Conservation (phyloP, 35 echinoderm and acorn worm genomes). For the Stichopus chloronotus region DNA sequence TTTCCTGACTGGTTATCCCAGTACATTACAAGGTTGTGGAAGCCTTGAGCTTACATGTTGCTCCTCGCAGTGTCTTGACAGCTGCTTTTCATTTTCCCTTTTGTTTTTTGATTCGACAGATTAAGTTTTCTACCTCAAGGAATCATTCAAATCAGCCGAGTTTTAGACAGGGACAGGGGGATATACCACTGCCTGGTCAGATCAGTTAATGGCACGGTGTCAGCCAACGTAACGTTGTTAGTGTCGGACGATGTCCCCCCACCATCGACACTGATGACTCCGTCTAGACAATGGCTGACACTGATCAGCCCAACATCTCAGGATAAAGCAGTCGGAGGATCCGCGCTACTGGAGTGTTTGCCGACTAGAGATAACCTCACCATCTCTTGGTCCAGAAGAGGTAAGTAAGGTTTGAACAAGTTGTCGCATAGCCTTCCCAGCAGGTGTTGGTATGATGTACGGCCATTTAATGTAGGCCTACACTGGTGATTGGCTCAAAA, state of each 20-base stretch:
- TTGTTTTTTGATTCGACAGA: neutral
- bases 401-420: too few species aligned
- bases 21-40: too few species aligned
- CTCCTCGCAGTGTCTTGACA: too few species aligned
- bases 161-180: neutral
- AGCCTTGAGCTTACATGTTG: too few species aligned
- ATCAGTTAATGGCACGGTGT: neutral
- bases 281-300: neutral
- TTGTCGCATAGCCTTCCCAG: neutral
- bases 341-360: constrained; percentile 39
- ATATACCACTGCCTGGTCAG: neutral
- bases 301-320: neutral
- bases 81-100: neutral
- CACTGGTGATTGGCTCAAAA: too few species aligned
- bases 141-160: constrained; percentile 33
- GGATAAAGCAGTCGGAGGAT: neutral
- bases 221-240: constrained; percentile 9
- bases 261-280: neutral
- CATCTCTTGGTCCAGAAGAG: constrained; percentile 27
- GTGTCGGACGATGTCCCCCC: neutral
- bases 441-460: too few species aligned
- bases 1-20: too few species aligned
- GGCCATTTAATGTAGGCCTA: too few species aligned
- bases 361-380: neutral
- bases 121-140: constrained; percentile 48